Conservation (phyloP, 2,113 vertebrate genomes). For the Oxygymnocypris stewartii region DNA sequence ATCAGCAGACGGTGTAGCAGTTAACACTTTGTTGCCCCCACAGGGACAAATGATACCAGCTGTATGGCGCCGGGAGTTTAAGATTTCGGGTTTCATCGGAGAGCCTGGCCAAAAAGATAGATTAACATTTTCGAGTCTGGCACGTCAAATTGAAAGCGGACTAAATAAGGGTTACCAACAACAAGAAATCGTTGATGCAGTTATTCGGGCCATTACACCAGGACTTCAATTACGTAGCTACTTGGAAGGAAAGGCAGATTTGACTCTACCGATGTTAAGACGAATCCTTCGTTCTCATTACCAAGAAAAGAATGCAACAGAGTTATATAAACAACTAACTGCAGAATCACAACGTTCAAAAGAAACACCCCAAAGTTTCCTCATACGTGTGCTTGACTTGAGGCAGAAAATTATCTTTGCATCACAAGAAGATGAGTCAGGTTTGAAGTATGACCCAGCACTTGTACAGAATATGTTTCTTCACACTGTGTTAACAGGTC, state of each 20-base stretch:
- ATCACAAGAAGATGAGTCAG: conserved; percentile 13
- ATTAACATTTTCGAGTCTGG: background rate
- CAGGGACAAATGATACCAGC: no score
- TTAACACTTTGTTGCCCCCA: no score
- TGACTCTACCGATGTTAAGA: conserved; percentile 15
- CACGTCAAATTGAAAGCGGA: background rate
- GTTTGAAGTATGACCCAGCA: conserved; percentile 35
- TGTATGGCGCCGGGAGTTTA: no score
- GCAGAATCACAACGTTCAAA: background rate
- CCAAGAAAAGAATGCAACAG: conserved; percentile 33
- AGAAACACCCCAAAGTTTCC: conserved; percentile 26
- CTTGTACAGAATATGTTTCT: conserved; percentile 32
- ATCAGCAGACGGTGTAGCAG: no score
- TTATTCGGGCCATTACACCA: background rate
- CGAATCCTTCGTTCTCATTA: conserved; percentile 11
- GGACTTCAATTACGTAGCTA: conserved; percentile 15
- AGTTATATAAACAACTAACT: conserved; percentile 28
- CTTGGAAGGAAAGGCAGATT: conserved; percentile 22
- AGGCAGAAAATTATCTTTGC: conserved; percentile 33
- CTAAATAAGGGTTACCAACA: background rate
- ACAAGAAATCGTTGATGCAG: background rate
- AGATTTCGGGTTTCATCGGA: background rate
- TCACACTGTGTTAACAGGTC: conserved; percentile 32
- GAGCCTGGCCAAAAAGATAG: background rate
- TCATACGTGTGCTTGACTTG: conserved; percentile 4